Evolutionary conservation across 2,888 invertebrate species (phyloP).

Genomic region (Phymatocera aterrima): DNA sequence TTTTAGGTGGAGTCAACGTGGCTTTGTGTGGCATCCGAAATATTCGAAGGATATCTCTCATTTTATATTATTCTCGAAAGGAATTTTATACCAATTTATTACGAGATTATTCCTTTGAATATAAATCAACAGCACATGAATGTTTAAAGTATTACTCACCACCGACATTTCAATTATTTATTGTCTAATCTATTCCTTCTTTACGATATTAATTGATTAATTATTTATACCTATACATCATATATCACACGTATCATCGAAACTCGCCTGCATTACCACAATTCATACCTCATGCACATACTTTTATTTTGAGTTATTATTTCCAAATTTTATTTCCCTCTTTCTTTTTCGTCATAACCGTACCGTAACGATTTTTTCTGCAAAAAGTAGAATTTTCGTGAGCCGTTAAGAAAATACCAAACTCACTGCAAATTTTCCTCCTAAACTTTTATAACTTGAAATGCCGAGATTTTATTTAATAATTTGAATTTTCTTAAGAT

Average conservation of each 20-base stretch:
- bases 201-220: conserved; percentile 26
- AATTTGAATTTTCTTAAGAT: no score
- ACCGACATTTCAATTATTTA: neutral
- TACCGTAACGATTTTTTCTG: no score
- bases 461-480: no score
- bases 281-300: neutral
- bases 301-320: neutral
- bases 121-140: conserved; percentile 41
- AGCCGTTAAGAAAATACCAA: no score
- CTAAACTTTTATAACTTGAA: no score
- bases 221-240: conserved; percentile 34
- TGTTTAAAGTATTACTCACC: conserved; percentile 26
- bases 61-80: no score
- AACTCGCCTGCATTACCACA: neutral
- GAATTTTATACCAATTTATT: conserved; percentile 32
- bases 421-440: no score
- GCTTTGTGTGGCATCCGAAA: conserved; percentile 59
- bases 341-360: neutral
- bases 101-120: conserved; percentile 33
- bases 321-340: neutral
- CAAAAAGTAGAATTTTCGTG: no score
- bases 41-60: conserved; percentile 48
- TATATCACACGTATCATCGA: neutral
- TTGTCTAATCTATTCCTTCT: conserved; percentile 18
- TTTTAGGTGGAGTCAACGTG: conserved; percentile 62